phyloP scores from a whole-genome alignment of 30 jellyfish, hydroid and myxozoan genomes.

The Pseudorhiza aurosa region DNA sequence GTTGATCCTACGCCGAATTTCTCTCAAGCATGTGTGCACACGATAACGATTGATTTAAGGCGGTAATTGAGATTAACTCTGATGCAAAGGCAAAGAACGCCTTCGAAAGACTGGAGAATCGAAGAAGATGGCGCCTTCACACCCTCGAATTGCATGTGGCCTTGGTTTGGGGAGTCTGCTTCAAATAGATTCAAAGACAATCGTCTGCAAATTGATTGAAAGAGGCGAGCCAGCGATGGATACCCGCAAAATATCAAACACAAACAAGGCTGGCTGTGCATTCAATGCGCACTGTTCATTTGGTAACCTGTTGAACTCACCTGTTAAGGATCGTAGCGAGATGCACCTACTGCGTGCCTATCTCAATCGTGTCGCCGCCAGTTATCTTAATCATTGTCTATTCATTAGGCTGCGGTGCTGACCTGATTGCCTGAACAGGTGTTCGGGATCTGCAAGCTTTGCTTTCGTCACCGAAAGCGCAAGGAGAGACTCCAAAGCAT shows the following conservation, averaged over 20 bases:
- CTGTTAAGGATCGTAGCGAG: not conserved
- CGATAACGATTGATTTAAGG: too few relatives aligned
- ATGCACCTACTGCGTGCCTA: not conserved
- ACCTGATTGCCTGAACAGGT: too few relatives aligned
- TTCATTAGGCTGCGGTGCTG: too few relatives aligned
- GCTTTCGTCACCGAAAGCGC: too few relatives aligned
- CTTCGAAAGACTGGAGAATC: not conserved
- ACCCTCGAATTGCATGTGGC: conserved; percentile 13
- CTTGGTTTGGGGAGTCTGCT: conserved; percentile 18
- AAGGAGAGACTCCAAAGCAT: too few relatives aligned
- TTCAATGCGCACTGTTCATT: conserved; percentile 21
- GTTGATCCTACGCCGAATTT: too few relatives aligned
- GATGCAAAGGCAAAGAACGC: not conserved
- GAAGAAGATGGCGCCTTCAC: conserved; percentile 1
- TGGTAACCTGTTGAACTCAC: not conserved
- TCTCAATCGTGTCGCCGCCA: not conserved
- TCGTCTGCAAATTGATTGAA: conserved; percentile 51
- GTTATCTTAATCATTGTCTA: too few relatives aligned
- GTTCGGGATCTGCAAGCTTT: too few relatives aligned
- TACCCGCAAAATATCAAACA: conserved; percentile 26
- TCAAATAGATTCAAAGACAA: conserved; percentile 51
- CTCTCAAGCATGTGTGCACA: too few relatives aligned
- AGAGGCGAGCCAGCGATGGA: conserved; percentile 6
- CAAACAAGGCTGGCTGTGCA: conserved; percentile 39
- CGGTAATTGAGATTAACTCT: not conserved